Evolutionary conservation across 2,113 vertebrate species (phyloP).

Genomic region (Cephalopholis sonnerati): DNA sequence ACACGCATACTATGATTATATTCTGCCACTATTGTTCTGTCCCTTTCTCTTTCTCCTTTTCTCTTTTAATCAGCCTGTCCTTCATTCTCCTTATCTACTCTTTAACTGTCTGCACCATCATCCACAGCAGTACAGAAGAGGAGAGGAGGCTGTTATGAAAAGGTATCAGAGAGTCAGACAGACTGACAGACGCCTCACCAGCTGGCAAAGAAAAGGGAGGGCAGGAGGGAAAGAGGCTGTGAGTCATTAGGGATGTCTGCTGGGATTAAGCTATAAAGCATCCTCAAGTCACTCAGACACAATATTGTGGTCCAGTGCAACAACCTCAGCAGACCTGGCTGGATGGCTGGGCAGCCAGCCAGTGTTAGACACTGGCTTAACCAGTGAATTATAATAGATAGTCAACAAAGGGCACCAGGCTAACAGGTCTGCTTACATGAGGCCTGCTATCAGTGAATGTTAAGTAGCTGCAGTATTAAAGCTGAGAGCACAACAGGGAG

Average conservation of each 20-base stretch:
- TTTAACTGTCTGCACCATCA: constrained; percentile 36
- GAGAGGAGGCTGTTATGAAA: constrained; percentile 58
- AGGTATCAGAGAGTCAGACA: constrained; percentile 49
- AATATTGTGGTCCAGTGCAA: constrained; percentile 26
- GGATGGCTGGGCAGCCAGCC: constrained; percentile 37
- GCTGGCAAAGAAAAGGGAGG: constrained; percentile 37
- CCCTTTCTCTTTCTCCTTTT: constrained; percentile 26
- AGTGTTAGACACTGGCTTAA: constrained; percentile 51
- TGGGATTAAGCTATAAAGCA: constrained; percentile 65
- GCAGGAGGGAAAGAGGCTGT: constrained; percentile 15
- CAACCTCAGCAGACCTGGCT: constrained; percentile 41
- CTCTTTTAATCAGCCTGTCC: constrained; percentile 56
- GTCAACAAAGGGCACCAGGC: constrained; percentile 37
- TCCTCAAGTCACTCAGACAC: constrained; percentile 59
- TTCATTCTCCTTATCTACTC: constrained; percentile 46
- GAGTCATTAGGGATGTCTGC: constrained; percentile 46
- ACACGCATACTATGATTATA: constrained; percentile 30
- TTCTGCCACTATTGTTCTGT: constrained; percentile 36
- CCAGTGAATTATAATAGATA: constrained; percentile 54
- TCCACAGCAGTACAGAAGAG: constrained; percentile 31
- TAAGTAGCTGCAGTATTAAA: constrained; percentile 39
- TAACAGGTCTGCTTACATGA: constrained; percentile 25
- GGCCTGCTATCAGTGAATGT: constrained; percentile 47
- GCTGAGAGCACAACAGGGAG: constrained; percentile 35
- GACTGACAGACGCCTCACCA: constrained; percentile 37